Conservation (phyloP, 2,797 vertebrate species). For the Bovichtus variegatus region DNA sequence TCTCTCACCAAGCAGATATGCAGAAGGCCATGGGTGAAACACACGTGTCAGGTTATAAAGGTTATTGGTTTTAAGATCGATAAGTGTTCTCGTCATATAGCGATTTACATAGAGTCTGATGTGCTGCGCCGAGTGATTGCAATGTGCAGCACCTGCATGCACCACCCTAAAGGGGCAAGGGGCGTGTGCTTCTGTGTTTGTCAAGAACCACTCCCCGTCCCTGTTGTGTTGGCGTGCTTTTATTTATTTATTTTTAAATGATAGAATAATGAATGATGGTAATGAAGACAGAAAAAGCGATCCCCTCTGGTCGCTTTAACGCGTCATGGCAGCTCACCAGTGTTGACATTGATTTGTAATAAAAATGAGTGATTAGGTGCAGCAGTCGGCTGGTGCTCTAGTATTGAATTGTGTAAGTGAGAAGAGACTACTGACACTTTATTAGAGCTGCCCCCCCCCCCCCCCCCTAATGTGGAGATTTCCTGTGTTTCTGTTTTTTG, state of each 20-base stretch:
- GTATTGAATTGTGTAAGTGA: not conserved
- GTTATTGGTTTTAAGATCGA: conserved; percentile 57
- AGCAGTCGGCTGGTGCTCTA: not conserved
- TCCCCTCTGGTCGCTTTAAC: not conserved
- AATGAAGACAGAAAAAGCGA: not conserved
- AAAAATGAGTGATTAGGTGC: conserved; percentile 17
- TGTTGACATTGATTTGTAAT: conserved; percentile 31
- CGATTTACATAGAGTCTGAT: not conserved
- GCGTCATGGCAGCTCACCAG: not conserved
- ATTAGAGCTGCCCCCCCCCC: too few species aligned
- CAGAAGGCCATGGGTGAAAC: conserved; percentile 14
- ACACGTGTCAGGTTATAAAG: conserved; percentile 13
- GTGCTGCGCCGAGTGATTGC: conserved; percentile 14
- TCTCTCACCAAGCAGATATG: conserved; percentile 10
- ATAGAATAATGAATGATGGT: conserved; percentile 3
- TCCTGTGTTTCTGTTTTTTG: too few species aligned
- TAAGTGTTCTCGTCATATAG: not conserved
- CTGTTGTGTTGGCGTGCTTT: conserved; percentile 4
- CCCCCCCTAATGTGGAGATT: too few species aligned
- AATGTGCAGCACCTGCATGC: conserved; percentile 42
- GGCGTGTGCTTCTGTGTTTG: not conserved
- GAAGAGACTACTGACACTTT: not conserved
- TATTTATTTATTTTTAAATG: conserved; percentile 23
- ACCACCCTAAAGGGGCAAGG: not conserved
- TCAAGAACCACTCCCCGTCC: not conserved